A percentile compares a stretch with the other conserved stretches of the same genome.
Evolutionary conservation across 2,797 vertebrate species (phyloP).

Genomic region (Chelon labrosus): DNA sequence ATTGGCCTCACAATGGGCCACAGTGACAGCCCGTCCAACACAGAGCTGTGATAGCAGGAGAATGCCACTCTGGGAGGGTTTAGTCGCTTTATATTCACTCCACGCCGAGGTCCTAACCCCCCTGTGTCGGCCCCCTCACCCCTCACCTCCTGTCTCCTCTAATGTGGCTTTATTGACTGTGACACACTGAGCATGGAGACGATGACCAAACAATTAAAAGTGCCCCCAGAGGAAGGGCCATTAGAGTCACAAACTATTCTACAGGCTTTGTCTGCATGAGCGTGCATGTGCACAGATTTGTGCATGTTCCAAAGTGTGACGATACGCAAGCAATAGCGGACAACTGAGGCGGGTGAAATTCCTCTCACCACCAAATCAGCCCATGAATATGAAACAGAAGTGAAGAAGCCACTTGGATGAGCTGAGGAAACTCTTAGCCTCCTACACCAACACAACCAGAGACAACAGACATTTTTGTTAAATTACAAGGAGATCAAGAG

Average conservation of each 20-base stretch:
- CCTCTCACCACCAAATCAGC: constrained; percentile 22
- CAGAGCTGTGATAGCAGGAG: constrained; percentile 66
- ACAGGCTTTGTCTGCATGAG: constrained; percentile 42
- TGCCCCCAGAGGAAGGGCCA: constrained; percentile 69
- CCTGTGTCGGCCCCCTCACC: constrained; percentile 72
- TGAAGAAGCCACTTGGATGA: too few relatives aligned
- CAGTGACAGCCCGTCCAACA: constrained; percentile 73
- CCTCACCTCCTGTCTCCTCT: constrained; percentile 78
- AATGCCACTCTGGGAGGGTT: constrained; percentile 73
- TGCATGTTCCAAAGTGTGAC: constrained; percentile 46
- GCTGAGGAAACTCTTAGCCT: constrained; percentile 40
- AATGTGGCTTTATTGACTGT: constrained; percentile 88
- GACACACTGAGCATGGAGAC: constrained; percentile 82
- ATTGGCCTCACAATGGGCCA: constrained; percentile 74
- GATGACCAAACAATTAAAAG: constrained; percentile 83
- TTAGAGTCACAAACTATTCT: constrained; percentile 68
- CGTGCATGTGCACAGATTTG: constrained; percentile 17
- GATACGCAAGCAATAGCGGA: constrained; percentile 43
- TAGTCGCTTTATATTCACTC: constrained; percentile 74
- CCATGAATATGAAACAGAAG: constrained; percentile 74
- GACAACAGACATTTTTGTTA: constrained; percentile 47
- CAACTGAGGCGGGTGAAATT: constrained; percentile 52
- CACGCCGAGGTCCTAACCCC: constrained; percentile 72
- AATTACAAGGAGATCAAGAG: constrained; percentile 60
- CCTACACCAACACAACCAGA: constrained; percentile 50